These are phyloP conservation scores for Theretra japonica DNA, from an alignment of 2,888 invertebrate species.

Conservation along the genomic window DNA sequence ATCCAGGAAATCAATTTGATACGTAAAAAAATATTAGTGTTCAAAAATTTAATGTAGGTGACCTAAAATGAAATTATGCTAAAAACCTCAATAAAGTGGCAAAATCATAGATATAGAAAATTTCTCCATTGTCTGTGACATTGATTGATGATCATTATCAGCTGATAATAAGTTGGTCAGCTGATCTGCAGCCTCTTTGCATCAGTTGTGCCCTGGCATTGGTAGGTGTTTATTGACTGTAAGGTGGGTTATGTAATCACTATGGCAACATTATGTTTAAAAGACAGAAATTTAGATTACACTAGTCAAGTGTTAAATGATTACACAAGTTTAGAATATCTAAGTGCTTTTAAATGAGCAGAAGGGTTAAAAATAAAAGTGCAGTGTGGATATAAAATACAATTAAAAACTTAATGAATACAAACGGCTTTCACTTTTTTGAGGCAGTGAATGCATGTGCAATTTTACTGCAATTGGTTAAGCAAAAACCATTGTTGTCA, in stretches of 20 bases:
- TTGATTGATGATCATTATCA: conserved; percentile 64
- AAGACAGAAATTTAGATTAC: neutral
- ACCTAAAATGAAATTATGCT: neutral
- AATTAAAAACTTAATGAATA: no score
- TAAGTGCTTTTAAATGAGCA: neutral
- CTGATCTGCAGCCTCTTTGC: conserved; percentile 49
- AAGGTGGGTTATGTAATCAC: conserved; percentile 40
- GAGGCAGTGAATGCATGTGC: no score
- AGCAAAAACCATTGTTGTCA: no score
- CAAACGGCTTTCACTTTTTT: no score
- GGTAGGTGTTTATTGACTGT: neutral
- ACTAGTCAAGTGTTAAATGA: no score
- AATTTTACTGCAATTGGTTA: no score
- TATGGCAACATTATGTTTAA: neutral
- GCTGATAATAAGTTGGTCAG: conserved; percentile 58
- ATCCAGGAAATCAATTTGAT: no score
- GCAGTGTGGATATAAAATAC: no score
- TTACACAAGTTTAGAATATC: neutral
- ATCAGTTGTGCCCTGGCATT: conserved; percentile 11
- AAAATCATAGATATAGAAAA: conserved; percentile 34
- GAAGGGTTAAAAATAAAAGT: no score
- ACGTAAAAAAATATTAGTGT: no score
- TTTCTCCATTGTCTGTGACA: conserved; percentile 49
- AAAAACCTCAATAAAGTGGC: neutral
- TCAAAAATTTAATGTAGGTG: no score